Evolutionary conservation across 2,113 vertebrate species (phyloP).

Genomic region (Capra hircus): DNA sequence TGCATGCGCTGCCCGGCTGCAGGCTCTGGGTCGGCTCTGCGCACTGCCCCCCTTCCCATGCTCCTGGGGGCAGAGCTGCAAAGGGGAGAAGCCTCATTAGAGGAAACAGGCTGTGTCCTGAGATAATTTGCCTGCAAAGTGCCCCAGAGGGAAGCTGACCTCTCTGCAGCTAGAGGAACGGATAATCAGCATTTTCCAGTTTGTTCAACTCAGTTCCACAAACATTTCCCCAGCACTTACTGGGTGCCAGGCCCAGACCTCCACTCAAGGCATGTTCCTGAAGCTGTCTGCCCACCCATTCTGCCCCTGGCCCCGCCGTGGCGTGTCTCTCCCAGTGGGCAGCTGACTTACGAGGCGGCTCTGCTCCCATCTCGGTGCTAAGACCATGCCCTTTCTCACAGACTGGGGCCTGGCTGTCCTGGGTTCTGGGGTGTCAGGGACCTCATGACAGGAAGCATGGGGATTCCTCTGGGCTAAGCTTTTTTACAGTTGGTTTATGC

Average conservation of each 20-base stretch:
- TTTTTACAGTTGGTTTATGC: not conserved
- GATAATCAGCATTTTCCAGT: slow-evolving; percentile 24
- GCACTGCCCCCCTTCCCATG: not conserved
- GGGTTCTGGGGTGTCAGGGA: not conserved
- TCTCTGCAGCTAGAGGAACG: slow-evolving; percentile 18
- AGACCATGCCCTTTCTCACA: not conserved
- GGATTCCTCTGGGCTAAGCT: not conserved
- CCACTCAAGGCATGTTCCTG: not conserved
- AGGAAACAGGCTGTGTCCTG: slow-evolving; percentile 36
- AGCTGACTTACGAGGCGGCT: not conserved
- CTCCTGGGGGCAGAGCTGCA: slow-evolving; percentile 9
- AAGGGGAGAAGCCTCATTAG: slow-evolving; percentile 48
- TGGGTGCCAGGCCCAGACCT: not conserved
- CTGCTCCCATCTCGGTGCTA: not conserved
- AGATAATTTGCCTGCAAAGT: slow-evolving; percentile 56
- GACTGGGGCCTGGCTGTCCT: not conserved
- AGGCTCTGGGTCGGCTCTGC: not conserved
- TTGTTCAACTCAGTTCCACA: slow-evolving; percentile 17
- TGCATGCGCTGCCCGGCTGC: not conserved
- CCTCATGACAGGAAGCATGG: not conserved
- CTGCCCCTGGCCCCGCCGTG: not conserved
- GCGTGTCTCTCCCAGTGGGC: not conserved
- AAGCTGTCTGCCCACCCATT: not conserved
- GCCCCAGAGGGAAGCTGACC: slow-evolving; percentile 24
- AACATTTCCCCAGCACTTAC: not conserved